Evolutionary conservation across 1,140 invertebrate genomes (phyloP), one percentile per base, ranked within the genome.

Genomic region (Bombus huntii): DNA sequence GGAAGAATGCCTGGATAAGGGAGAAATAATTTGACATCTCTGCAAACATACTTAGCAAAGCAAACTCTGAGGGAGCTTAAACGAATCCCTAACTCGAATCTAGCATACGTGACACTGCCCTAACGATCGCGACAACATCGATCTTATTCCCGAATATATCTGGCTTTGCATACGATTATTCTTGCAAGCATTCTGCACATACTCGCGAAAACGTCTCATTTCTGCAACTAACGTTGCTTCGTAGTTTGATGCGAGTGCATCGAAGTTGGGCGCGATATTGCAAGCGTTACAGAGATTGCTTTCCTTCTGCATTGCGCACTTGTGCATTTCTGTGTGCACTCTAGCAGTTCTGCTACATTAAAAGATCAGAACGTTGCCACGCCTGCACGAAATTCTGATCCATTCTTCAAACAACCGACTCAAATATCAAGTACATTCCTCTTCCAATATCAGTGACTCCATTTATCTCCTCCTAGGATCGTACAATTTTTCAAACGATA

Each of bases 21-120:
- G 31, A 39, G 31, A 70, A 70, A 13, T 42, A 70, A 80, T 80
- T 65, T 70, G 42, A 44, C n/a, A 12, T 25, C 65, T 15, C 6
- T 8, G 65, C 6, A 25, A 22, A 12, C 18, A 13, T 42, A 39
- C 39, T 84, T 31, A 6, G 28, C 73, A 66, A 77, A 70, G 44
- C 66, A 78, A 85, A 74, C 44, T 53, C 59, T n/a, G 28, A 53
- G 57, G 85, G 80, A 71, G 62, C 78, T 75, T 80, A 83, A 86
- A 79, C 84, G 76, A 88, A 88, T 85, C 47, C 53, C 71, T 53
- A 53, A 18, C 47, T 53, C 6, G 47, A 53, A 22, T 0, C 5
- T 77, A 9, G 18, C 73, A 25, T 62, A 28, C n/a, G 37, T 25
- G 53, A 81, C 37, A 9, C 22, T 83, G 39, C 13, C 18, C 25